phyloP scores from a whole-genome alignment of 2,113 vertebrate genomes.

The Progne subis region DNA sequence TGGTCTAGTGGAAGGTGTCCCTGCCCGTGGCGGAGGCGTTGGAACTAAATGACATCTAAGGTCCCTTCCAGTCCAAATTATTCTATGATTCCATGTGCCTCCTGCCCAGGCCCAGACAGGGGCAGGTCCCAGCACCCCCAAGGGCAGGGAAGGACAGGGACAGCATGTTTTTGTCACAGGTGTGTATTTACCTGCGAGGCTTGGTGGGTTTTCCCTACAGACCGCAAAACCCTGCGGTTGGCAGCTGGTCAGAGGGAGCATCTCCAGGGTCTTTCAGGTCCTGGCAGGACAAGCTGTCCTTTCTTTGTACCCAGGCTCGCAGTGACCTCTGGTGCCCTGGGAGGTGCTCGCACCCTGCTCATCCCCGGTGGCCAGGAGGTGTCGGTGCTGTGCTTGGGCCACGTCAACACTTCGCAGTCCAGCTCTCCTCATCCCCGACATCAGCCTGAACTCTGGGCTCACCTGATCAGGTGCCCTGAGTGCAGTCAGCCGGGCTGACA shows the following conservation, averaged over 20 bases:
- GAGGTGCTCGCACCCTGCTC: accelerated
- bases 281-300: accelerated
- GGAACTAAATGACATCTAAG: background rate
- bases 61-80: background rate
- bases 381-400: accelerated
- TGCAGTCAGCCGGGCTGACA: background rate
- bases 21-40: background rate
- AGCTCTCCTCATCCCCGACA: background rate
- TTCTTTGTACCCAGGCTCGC: background rate
- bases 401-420: background rate
- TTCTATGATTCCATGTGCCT: background rate
- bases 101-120: background rate
- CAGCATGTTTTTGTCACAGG: background rate
- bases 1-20: background rate
- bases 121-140: background rate
- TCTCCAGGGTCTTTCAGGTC: background rate
- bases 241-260: accelerated
- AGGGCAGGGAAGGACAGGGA: background rate
- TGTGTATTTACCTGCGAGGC: background rate
- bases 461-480: background rate
- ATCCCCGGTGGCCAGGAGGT: accelerated
- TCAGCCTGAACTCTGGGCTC: background rate
- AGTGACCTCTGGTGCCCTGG: accelerated
- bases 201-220: background rate
- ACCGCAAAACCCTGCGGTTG: background rate